phyloP scores from a whole-genome alignment of 30 jellyfish, hydroid and myxozoan species.

The Aurelia sp. region DNA sequence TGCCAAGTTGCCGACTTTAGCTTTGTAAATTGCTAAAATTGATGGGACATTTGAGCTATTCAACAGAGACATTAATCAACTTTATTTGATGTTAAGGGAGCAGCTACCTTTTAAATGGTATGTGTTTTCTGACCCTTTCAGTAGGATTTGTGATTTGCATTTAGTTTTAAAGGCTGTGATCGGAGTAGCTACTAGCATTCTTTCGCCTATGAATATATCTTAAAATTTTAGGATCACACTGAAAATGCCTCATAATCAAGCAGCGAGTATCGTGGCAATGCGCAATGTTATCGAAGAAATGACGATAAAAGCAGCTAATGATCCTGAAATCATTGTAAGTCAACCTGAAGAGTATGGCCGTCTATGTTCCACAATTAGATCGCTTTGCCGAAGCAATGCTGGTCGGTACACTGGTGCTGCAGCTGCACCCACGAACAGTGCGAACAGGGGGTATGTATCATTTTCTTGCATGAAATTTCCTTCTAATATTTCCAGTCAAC shows the following conservation, averaged over 20 bases:
- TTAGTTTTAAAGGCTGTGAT: too few relatives aligned
- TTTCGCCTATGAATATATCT: background rate
- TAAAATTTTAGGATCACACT: constrained; percentile 71
- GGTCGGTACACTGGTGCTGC: constrained; percentile 53
- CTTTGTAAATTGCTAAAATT: too few relatives aligned
- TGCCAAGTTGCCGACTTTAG: too few relatives aligned
- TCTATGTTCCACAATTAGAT: constrained; percentile 39
- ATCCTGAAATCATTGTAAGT: constrained; percentile 68
- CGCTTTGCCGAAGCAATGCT: constrained; percentile 87
- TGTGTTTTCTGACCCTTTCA: too few relatives aligned
- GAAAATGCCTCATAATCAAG: constrained; percentile 88
- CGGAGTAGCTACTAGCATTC: background rate
- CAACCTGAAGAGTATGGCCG: constrained; percentile 59
- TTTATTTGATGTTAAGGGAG: too few relatives aligned
- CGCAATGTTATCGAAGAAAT: constrained; percentile 83
- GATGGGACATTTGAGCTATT: too few relatives aligned
- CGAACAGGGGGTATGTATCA: constrained; percentile 26
- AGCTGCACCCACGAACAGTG: background rate
- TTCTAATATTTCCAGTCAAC: too few relatives aligned
- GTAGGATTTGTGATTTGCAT: too few relatives aligned
- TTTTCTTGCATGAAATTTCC: background rate
- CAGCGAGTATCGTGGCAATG: constrained; percentile 78
- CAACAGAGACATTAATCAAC: too few relatives aligned
- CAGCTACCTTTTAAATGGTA: too few relatives aligned
- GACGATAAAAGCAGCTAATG: constrained; percentile 75